These are phyloP conservation scores for Euproctis similis DNA, from an alignment of 2,888 invertebrate genomes.

Conservation along the genomic window DNA sequence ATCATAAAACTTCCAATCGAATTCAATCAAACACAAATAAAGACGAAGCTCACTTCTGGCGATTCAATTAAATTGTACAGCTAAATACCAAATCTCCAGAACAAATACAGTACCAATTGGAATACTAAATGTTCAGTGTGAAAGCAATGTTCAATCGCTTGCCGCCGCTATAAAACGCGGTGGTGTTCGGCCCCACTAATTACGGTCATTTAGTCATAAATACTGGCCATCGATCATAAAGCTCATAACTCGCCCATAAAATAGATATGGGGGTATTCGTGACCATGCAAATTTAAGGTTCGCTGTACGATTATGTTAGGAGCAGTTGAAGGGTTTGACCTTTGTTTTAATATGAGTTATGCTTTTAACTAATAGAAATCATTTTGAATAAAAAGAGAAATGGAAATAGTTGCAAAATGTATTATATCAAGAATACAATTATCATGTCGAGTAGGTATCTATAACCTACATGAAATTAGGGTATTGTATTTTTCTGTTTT, in stretches of 20 bases:
- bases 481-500: too few relatives aligned
- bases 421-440: too few relatives aligned
- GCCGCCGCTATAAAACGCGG: conserved; percentile 39
- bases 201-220: conserved; percentile 61
- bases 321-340: conserved; percentile 4
- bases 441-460: too few relatives aligned
- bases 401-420: too few relatives aligned
- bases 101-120: conserved; percentile 20
- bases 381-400: too few relatives aligned
- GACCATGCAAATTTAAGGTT: conserved; percentile 39
- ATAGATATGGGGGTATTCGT: conserved; percentile 20
- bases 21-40: conserved; percentile 2
- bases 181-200: conserved; percentile 50
- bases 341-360: background rate
- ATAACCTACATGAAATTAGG: too few relatives aligned
- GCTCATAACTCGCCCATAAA: conserved; percentile 56
- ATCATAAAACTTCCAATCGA: conserved; percentile 1
- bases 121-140: conserved; percentile 29
- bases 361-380: background rate
- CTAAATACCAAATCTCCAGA: conserved; percentile 22
- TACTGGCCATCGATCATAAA: conserved; percentile 65
- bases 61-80: conserved; percentile 12
- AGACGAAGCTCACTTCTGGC: conserved; percentile 2
- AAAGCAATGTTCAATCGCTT: conserved; percentile 37
- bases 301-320: conserved; percentile 9